Evolutionary conservation across 2,888 invertebrate genomes (phyloP), one percentile per base, ranked within the genome.

Genomic region (Leptopilina drosophilae): DNA sequence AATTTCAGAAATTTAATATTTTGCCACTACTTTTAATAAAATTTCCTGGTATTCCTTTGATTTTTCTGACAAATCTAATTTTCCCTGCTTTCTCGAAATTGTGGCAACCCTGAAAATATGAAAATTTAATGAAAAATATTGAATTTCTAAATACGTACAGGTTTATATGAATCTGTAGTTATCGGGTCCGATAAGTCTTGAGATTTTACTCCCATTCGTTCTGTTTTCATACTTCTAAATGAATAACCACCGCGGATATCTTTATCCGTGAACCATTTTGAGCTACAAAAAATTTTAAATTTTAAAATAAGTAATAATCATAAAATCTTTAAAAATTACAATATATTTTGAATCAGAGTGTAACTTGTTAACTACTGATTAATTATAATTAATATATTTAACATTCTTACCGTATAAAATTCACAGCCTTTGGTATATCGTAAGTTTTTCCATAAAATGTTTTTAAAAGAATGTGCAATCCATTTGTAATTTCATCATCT

Each of bases 211-310:
- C 94, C 93, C 79, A 92, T 87, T 64, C 90, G 87, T 42, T 95
- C 94, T 0, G 93, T 91, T 7, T 92, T 87, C 64, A 94, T 85
- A 82, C 94, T 94, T 85, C 94, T 93, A 89, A 93, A 95, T 3
- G 94, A 93, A 89, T 97, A 97, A 0, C 95, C 95, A 2, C 97
- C 97, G 67, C 94, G 93, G 6, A 95, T 95, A 90, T 93, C 94
- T 0, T 94, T 94, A 91, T 96, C 95, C 1, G 93, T 93, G 82
- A 93, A 93, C 97, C 97, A 97, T 2, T 92, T 93, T 0, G 97
- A 95, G 85, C 96, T 96, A 89, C 79, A 15, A 40, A 86, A 81
- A 53, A 20, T 20, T 20, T 1, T 1, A 20, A 73, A 78, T 66
- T 69, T 42, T 12, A 26, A 49, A 14, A 77, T 14, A 64, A 49